Percentiles rank a stretch among this genome's conserved stretches.
Evolutionary conservation across 2,888 invertebrate species (phyloP).

Genomic region (Watsonalla cultraria): DNA sequence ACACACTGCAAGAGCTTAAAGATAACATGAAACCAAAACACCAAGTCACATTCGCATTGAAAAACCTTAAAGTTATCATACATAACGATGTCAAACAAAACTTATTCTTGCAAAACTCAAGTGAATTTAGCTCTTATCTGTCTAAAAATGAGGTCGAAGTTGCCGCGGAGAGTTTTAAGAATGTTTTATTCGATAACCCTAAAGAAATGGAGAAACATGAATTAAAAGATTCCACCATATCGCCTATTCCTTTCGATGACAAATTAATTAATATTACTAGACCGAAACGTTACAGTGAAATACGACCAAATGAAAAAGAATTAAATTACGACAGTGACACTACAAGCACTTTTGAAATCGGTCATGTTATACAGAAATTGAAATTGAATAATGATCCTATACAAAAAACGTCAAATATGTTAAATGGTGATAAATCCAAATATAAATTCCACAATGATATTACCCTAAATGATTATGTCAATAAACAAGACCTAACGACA

Average conservation of each 20-base stretch:
- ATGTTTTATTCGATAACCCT: neutral
- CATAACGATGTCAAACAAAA: constrained; percentile 2
- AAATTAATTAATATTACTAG: neutral
- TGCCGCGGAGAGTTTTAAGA: neutral
- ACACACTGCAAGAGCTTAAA: constrained; percentile 28
- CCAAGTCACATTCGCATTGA: constrained; percentile 9
- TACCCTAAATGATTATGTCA: neutral
- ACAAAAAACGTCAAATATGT: neutral
- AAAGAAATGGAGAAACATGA: neutral
- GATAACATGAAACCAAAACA: constrained; percentile 8
- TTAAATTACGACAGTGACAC: neutral
- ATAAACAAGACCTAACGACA: neutral
- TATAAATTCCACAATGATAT: neutral
- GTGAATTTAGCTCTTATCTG: neutral
- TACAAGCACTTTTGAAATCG: neutral
- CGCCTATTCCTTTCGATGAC: constrained; percentile 2
- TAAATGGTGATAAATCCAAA: neutral
- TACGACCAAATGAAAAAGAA: neutral
- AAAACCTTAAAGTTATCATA: constrained; percentile 9
- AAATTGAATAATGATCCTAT: neutral
- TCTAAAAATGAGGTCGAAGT: neutral
- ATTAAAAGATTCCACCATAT: neutral
- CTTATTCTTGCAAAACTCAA: constrained; percentile 8
- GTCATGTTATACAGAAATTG: neutral
- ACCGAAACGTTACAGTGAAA: neutral